phyloP scores from a whole-genome alignment of 2,797 vertebrate species.

The Sciurus carolinensis region DNA sequence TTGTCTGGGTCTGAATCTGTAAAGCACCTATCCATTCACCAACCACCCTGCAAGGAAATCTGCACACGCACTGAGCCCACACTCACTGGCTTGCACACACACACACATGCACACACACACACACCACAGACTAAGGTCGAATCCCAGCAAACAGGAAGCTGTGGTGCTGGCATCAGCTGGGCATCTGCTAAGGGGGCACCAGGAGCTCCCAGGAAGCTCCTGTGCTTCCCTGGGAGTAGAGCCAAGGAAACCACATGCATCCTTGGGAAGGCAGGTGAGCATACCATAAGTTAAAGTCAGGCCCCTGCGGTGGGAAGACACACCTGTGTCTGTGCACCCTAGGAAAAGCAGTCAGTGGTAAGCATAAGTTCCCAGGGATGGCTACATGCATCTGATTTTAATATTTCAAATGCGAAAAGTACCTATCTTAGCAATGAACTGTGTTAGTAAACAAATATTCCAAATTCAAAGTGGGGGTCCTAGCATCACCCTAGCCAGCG shows the following conservation, averaged over 20 bases:
- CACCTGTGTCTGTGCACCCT: accelerated
- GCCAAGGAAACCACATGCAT: accelerated
- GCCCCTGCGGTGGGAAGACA: no score
- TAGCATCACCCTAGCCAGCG: no score
- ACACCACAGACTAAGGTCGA: neutral
- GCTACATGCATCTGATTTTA: neutral
- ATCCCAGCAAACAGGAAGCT: neutral
- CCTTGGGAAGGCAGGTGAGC: neutral
- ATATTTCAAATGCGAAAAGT: neutral
- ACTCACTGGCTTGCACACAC: neutral
- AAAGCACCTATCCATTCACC: neutral
- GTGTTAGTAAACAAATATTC: neutral
- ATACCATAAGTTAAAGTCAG: neutral
- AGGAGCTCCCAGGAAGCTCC: no score
- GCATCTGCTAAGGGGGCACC: no score
- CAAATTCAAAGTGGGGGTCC: neutral
- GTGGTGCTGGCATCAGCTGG: accelerated
- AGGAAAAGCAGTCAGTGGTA: neutral
- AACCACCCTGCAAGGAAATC: neutral
- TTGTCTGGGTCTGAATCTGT: neutral
- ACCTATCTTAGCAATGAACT: neutral
- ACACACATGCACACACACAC: no score
- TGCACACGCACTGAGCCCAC: neutral
- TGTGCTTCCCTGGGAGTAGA: accelerated
- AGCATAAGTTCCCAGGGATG: accelerated